These are phyloP conservation scores for Scrobipalpa atriplicella DNA, from an alignment of 2,888 invertebrate species.

Conservation along the genomic window DNA sequence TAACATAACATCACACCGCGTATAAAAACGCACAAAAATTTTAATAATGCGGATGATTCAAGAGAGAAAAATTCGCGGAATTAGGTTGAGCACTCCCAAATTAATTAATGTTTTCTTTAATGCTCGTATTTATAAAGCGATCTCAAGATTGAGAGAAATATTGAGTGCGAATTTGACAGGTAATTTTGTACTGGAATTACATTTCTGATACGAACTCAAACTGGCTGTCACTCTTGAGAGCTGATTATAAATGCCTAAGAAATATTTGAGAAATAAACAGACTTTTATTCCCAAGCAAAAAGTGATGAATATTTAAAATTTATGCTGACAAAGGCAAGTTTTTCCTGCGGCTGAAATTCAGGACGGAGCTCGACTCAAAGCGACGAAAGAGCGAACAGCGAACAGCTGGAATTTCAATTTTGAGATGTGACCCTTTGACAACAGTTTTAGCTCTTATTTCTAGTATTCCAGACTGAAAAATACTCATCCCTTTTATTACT, in stretches of 20 bases:
- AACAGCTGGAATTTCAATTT: neutral
- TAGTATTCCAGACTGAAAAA: neutral
- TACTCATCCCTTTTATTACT: neutral
- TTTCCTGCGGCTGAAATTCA: neutral
- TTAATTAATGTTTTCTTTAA: slow-evolving; percentile 11
- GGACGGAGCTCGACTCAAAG: slow-evolving; percentile 2
- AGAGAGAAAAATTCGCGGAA: neutral
- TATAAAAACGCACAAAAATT: slow-evolving; percentile 7
- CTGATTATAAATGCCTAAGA: no score
- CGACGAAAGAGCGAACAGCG: neutral
- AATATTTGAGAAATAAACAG: neutral
- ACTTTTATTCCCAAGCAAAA: neutral
- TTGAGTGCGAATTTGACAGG: no score
- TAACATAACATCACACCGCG: slow-evolving; percentile 12
- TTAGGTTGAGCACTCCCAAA: neutral
- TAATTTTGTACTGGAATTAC: no score
- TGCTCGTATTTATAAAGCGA: no score
- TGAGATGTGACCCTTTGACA: neutral
- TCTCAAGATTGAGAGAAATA: no score
- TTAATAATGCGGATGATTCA: slow-evolving; percentile 8
- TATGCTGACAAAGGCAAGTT: neutral
- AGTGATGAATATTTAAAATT: slow-evolving; percentile 1
- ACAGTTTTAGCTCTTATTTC: slow-evolving; percentile 5
- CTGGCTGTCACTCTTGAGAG: no score
- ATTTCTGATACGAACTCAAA: no score